phyloP scores from a whole-genome alignment of 2,113 vertebrate species.

The Motacilla alba region DNA sequence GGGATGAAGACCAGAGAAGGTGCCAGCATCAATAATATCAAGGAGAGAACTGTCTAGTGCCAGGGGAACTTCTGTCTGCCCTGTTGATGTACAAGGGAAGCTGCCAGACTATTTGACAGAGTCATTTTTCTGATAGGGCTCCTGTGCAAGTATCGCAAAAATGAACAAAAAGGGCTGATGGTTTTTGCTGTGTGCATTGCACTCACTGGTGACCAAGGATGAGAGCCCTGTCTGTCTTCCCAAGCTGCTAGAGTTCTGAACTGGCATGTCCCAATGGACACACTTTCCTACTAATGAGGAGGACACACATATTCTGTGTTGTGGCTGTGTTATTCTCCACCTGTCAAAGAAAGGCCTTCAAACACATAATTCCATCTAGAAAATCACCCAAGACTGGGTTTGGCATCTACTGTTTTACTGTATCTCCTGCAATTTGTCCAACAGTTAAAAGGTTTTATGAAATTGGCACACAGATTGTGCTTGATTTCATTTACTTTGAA shows the following conservation, averaged over 20 bases:
- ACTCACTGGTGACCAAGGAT: rapidly evolving
- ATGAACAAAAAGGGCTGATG: not conserved
- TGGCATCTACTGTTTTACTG: not conserved
- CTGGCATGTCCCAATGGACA: rapidly evolving
- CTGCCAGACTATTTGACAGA: not conserved
- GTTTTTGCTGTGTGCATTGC: not conserved
- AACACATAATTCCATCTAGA: not conserved
- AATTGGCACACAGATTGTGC: not conserved
- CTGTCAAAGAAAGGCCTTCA: not conserved
- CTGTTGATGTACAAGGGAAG: not conserved
- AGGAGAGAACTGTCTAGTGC: not conserved
- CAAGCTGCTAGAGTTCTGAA: not conserved
- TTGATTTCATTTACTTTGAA: not conserved
- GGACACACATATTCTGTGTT: not conserved
- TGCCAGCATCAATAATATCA: not conserved
- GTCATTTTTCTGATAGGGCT: not conserved
- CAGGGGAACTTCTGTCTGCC: not conserved
- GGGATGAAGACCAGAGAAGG: not conserved
- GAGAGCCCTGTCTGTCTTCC: not conserved
- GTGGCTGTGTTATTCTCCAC: not conserved
- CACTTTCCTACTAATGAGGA: not conserved
- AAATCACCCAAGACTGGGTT: not conserved
- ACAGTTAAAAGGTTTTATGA: not conserved
- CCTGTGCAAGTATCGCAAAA: not conserved
- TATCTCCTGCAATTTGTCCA: not conserved